Percentiles rank a stretch among this genome's conserved stretches.
These are phyloP conservation scores for Prorops nasuta DNA, from an alignment of 1,140 invertebrate species.

Conservation along the genomic window DNA sequence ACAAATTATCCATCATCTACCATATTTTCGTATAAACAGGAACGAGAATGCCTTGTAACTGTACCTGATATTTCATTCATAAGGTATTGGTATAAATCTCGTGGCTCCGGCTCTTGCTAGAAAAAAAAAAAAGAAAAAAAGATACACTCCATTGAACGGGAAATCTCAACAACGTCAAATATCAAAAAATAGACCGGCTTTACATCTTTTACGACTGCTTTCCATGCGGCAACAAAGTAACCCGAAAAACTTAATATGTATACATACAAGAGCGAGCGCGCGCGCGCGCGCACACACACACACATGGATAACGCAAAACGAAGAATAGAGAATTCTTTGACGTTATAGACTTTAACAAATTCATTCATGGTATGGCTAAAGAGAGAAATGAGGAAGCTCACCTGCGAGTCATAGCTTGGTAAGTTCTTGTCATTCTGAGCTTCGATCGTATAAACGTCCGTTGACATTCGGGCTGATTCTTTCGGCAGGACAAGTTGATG, in stretches of 20 bases:
- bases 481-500: slow-evolving; percentile 13
- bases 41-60: slow-evolving; percentile 3
- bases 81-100: slow-evolving; percentile 39
- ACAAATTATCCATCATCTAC: slow-evolving; percentile 3
- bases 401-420: slow-evolving; percentile 18
- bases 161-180: not conserved
- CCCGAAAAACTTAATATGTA: too few species aligned
- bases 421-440: slow-evolving; percentile 15
- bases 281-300: too few species aligned
- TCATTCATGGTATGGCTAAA: too few species aligned
- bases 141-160: not conserved
- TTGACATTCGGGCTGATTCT: slow-evolving; percentile 19
- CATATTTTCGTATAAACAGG: not conserved
- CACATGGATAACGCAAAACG: too few species aligned
- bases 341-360: too few species aligned
- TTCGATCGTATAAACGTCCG: slow-evolving; percentile 22
- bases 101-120: slow-evolving; percentile 31
- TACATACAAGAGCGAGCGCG: not conserved
- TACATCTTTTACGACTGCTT: too few species aligned
- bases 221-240: too few species aligned
- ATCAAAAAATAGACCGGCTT: not conserved
- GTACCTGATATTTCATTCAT: slow-evolving; percentile 44
- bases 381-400: slow-evolving; percentile 3
- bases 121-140: slow-evolving; percentile 1
- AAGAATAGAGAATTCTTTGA: too few species aligned